These are phyloP conservation scores for Drosophila lacertosa DNA, from an alignment of 1,140 invertebrate genomes.

Conservation along the genomic window DNA sequence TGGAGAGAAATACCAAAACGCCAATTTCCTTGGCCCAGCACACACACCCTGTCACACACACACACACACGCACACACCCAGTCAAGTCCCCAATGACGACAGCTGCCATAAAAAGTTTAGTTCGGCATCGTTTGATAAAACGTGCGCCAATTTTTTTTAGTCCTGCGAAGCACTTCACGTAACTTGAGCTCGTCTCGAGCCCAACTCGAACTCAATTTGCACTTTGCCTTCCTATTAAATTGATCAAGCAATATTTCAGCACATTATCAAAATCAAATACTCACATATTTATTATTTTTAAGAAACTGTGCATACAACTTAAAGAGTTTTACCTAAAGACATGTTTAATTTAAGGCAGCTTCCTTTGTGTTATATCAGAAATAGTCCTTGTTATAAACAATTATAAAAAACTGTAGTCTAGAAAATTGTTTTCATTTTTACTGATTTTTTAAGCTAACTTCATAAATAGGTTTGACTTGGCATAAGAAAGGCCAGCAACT, in stretches of 20 bases:
- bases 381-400: too few relatives aligned
- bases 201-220: constrained; percentile 43
- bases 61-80: constrained; percentile 2
- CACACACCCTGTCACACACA: not conserved
- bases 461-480: too few relatives aligned
- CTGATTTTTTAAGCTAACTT: too few relatives aligned
- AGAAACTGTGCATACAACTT: too few relatives aligned
- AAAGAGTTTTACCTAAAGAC: too few relatives aligned
- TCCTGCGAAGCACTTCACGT: constrained; percentile 19
- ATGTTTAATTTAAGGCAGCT: too few relatives aligned
- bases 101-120: constrained; percentile 79
- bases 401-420: too few relatives aligned
- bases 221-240: constrained; percentile 27
- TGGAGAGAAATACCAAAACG: constrained; percentile 8
- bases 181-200: constrained; percentile 28
- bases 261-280: constrained; percentile 2
- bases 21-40: too few relatives aligned
- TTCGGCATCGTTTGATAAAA: constrained; percentile 66
- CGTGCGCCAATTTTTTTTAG: constrained; percentile 72
- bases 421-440: too few relatives aligned
- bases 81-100: constrained; percentile 68
- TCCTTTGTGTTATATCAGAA: too few relatives aligned
- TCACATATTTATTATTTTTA: too few relatives aligned
- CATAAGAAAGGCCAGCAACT: too few relatives aligned
- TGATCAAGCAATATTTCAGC: constrained; percentile 13